Evolutionary conservation across 1,140 invertebrate species (phyloP).

Genomic region (Ptiloglossa arizonensis): DNA sequence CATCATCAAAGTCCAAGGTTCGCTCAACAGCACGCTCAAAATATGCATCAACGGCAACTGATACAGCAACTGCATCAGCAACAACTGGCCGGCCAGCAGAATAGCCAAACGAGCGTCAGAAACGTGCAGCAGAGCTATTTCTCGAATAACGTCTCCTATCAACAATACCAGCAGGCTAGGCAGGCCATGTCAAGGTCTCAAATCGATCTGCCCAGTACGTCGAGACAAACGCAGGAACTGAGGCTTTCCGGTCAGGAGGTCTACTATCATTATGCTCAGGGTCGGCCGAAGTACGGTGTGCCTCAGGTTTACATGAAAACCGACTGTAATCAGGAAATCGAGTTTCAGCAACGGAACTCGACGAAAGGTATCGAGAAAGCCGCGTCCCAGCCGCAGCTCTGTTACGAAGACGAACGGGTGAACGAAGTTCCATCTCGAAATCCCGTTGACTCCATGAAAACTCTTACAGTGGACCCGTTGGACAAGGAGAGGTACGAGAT

Average conservation of each 20-base stretch:
- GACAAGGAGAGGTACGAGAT: constrained; percentile 78
- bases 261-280: constrained; percentile 77
- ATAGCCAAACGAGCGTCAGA: constrained; percentile 40
- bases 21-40: constrained; percentile 77
- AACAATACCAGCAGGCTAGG: constrained; percentile 78
- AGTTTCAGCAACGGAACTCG: constrained; percentile 73
- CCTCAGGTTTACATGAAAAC: constrained; percentile 77
- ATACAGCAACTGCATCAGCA: constrained; percentile 85
- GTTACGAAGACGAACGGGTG: constrained; percentile 82
- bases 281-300: constrained; percentile 67
- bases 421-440: constrained; percentile 65
- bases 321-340: constrained; percentile 70
- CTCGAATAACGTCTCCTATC: constrained; percentile 72
- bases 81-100: constrained; percentile 77
- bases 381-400: constrained; percentile 86
- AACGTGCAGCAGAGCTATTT: constrained; percentile 67
- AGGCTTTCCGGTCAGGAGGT: constrained; percentile 73
- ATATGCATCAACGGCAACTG: constrained; percentile 80
- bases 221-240: constrained; percentile 72
- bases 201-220: constrained; percentile 77
- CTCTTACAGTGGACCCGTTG: constrained; percentile 61
- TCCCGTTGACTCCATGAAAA: constrained; percentile 64
- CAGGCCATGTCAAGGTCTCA: constrained; percentile 79
- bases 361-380: constrained; percentile 79
- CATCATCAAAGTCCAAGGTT: constrained; percentile 75